Evolutionary conservation across 2,888 invertebrate species (phyloP), one percentile per base, ranked within the genome.

Genomic region (Temnothorax ravouxi): DNA sequence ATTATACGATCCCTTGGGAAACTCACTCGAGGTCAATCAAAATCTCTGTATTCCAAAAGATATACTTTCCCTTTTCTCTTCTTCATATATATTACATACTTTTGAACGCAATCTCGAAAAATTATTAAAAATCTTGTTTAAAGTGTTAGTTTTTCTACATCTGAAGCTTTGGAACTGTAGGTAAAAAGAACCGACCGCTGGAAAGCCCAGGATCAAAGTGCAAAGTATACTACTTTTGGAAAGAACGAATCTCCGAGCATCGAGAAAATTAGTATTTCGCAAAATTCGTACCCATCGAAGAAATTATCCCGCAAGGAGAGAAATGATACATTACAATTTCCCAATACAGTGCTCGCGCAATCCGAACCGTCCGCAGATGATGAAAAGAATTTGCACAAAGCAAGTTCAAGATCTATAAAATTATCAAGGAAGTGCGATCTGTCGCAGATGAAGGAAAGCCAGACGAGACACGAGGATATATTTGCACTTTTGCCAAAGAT

Each of bases 321-420:
- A 9, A 38, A 13, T 61, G 21, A 25, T 5, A 8, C 4, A 3
- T 47, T 61, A 25, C 25, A 13, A 0, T 80, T 71, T 50, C 79
- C 59, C 9, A 71, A 80, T 25, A 34, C 38, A 4, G 11, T 21
- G 21, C 47, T 21, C 13, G 21, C 5, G 0, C 66, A 47, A 15
- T 34, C 56, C 18, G 8, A 25, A 38, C 15, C 15, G 5, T 44
- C 5, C 50, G 13, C 18, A 25, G 11, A 13, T n/a, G n/a, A n/a
- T 3, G 9, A 56, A 4, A 6, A 61, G 13, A n/a, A 61, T 38
- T 38, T 80, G 38, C 38, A 18, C 8, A 50, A n/a, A 11, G 13
- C 13, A 15, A 80, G 79, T 25, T 80, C 79, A 47, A 69, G 21
- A 50, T 80, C 59, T 18, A 80, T 80, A 80, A 47, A 71, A 25